Percentiles rank a stretch among this genome's conserved stretches.
Conservation (phyloP, 2,888 invertebrate species). For the Atherix ibis region DNA sequence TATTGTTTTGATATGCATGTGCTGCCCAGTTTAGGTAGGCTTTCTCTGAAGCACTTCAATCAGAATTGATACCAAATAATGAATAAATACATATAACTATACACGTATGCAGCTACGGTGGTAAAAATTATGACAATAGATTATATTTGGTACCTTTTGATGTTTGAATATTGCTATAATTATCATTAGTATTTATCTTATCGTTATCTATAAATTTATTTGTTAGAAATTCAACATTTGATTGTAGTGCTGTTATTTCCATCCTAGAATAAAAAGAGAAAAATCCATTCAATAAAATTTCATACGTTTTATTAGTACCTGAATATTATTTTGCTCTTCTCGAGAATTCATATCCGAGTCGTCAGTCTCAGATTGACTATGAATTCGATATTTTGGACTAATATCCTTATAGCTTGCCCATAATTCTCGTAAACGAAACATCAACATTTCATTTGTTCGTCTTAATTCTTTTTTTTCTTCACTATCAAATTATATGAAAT, state of each 20-base stretch:
- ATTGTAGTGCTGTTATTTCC: slow-evolving; percentile 33
- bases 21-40: too few species aligned
- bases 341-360: too few species aligned
- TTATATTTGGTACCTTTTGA: slow-evolving; percentile 7
- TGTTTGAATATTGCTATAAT: slow-evolving; percentile 10
- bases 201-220: slow-evolving; percentile 31
- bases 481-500: slow-evolving; percentile 14
- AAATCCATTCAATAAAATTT: slow-evolving; percentile 16
- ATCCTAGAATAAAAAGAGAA: slow-evolving; percentile 19
- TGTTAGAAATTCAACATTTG: slow-evolving; percentile 33
- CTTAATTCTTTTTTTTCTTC: slow-evolving; percentile 26
- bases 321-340: slow-evolving; percentile 18
- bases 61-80: too few species aligned
- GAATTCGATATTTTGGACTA: slow-evolving; percentile 8
- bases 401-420: slow-evolving; percentile 30
- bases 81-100: too few species aligned
- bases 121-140: neutral
- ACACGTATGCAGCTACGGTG: neutral
- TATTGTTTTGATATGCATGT: neutral
- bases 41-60: too few species aligned
- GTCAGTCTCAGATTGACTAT: slow-evolving; percentile 1
- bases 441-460: slow-evolving; percentile 28
- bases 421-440: slow-evolving; percentile 28
- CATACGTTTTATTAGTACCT: slow-evolving; percentile 13
- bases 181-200: slow-evolving; percentile 12